Evolutionary conservation across 1,140 invertebrate genomes (phyloP), one percentile per base, ranked within the genome.

Genomic region (Drosophila neocordata): DNA sequence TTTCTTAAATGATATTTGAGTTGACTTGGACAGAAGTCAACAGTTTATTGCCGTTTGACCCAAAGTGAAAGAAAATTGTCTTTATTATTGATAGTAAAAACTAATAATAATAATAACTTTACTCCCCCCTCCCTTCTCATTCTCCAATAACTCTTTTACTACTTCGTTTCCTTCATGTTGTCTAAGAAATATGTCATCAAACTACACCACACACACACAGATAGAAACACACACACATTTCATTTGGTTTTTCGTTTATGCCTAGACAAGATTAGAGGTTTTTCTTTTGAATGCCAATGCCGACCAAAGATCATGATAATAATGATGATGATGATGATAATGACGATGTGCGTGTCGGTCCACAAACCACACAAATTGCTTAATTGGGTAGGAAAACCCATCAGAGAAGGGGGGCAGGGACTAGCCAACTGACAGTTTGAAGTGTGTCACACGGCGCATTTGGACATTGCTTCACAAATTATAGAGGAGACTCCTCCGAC

Each of bases 341-440:
- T 44, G 41, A 44, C 41, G 41, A 48, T 64, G 51, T 73, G 69
- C 65, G 65, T 76, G 73, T 69, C 64, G 51, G 57, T 22, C 38
- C 22, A 53, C 64, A 68, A 57, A 72, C 64, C 72, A 69, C 73
- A 69, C 74, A 76, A 77, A 77, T 77, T 77, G 74, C 70, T 73
- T 77, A 77, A 77, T 77, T 77, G 74, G 73, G 65, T 60, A 35
- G 35, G 57, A 20, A 22, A 59, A 59, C 20, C 13, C n/a, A 59
- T 11, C 12, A 38, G 34, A 20, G 12, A 59, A 7, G 13, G 18
- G 27, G 24, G 15, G 8, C 1, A 27, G 11, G 38, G 37, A 15
- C n/a, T 65, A 51, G 20, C 70, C 37, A 20, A 67, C 61, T 69
- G 70, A 73, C 73, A 76, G 69, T 61, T 76, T 69, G 64, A 72